Conservation (phyloP, 2,113 vertebrate genomes). For the Odocoileus virginianus region DNA sequence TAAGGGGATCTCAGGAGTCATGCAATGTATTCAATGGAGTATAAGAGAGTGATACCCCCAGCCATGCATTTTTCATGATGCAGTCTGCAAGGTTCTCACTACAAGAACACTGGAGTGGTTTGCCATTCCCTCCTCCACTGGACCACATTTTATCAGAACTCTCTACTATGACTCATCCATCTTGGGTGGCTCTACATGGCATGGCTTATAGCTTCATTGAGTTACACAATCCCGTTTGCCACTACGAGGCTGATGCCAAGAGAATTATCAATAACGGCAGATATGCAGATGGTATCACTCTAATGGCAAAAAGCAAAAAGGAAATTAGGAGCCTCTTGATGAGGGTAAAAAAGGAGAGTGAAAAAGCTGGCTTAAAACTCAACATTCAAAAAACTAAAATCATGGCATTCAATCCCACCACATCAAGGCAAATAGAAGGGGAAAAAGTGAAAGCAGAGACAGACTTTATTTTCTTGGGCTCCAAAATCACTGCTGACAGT, state of each 20-base stretch:
- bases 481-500: not conserved
- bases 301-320: not conserved
- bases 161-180: not conserved
- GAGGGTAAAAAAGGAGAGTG: not conserved
- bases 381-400: not conserved
- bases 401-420: not conserved
- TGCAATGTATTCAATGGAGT: fast-evolving
- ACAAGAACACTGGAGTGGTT: not conserved
- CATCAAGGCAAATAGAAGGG: not conserved
- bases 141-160: not conserved
- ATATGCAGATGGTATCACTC: not conserved
- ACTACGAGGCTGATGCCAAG: not conserved
- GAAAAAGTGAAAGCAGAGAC: not conserved
- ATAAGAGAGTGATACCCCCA: not conserved
- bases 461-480: not conserved
- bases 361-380: not conserved
- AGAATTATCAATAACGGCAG: not conserved
- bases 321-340: not conserved
- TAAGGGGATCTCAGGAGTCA: not conserved
- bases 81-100: not conserved
- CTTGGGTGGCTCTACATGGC: not conserved
- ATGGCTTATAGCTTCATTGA: not conserved
- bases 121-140: not conserved
- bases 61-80: not conserved
- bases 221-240: fast-evolving